Evolutionary conservation across 2,113 vertebrate species (phyloP).

Genomic region (Kryptolebias marmoratus): DNA sequence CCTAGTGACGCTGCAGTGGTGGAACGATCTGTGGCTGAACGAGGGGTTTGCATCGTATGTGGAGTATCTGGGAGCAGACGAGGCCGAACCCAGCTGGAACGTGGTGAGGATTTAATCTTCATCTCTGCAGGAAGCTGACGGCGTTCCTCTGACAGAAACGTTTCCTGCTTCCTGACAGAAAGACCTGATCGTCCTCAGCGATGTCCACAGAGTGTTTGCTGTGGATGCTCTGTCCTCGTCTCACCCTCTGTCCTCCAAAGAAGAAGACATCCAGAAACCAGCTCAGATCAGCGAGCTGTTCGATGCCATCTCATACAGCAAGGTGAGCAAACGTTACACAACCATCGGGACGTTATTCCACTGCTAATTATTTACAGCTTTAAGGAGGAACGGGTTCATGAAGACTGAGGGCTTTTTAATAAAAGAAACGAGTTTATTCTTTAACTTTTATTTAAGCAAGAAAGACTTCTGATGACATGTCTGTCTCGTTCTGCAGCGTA

Average conservation of each 20-base stretch:
- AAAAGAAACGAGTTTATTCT: too few relatives aligned
- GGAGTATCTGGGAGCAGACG: constrained; percentile 87
- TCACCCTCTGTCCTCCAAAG: constrained; percentile 87
- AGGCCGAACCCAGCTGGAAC: constrained; percentile 80
- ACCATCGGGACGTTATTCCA: too few relatives aligned
- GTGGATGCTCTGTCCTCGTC: constrained; percentile 88
- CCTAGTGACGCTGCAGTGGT: constrained; percentile 92
- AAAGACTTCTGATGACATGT: too few relatives aligned
- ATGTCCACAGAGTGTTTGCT: constrained; percentile 86
- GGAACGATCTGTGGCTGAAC: constrained; percentile 97
- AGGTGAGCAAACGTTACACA: constrained; percentile 75
- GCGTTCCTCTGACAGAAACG: background rate
- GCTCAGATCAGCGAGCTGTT: constrained; percentile 93
- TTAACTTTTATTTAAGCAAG: too few relatives aligned
- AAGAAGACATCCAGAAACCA: constrained; percentile 86
- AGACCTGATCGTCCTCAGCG: constrained; percentile 88
- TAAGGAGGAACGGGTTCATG: too few relatives aligned
- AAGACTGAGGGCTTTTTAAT: too few relatives aligned
- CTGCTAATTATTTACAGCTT: too few relatives aligned
- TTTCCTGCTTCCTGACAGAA: constrained; percentile 75
- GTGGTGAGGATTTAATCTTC: constrained; percentile 78
- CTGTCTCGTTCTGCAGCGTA: too few relatives aligned
- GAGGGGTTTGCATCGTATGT: constrained; percentile 96
- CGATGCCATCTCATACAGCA: constrained; percentile 93
- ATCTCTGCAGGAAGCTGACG: background rate